Evolutionary conservation across 2,113 vertebrate species (phyloP), one percentile per base, ranked within the genome.

Genomic region (Holacanthus passer): DNA sequence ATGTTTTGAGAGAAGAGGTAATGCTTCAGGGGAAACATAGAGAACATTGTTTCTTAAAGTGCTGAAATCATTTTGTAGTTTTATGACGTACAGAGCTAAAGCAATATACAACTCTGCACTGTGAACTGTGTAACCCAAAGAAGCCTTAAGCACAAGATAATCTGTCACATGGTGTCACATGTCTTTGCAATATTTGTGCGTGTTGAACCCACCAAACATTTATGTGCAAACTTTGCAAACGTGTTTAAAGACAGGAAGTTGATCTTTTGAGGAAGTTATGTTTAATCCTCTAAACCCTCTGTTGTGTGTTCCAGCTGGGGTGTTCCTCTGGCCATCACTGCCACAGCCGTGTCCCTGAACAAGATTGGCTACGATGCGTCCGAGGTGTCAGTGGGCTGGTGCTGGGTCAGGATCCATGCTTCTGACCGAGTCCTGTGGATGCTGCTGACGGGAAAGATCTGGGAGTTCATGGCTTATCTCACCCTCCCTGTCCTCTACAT

Each of bases 361-460:
- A 99, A 99, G 93, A 99, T 99, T 0, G 98, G 98, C 68, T 99
- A 98, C 0, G 96, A 99, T 0, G 98, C 97, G 0, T 99, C 98
- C 0, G 97, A 98, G 0, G 97, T 99, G 48, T 99, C 98, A 0
- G 98, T 99, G 63, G 98, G 98, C 91, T 99, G 98, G 98, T 99
- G 98, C 88, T 99, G 98, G 98, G 91, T 99, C 39, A 92, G 95
- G 80, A 92, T 99, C 83, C 59, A 95, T 0, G 95, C 95, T 0
- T 71, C 94, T n/a, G 97, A 99, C 69, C 94, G 88, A 0, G 66
- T 99, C 4, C 66, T 99, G 67, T 99, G 98, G 98, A 98, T 99
- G 98, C 91, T 99, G 77, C 93, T 99, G 3, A 95, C 97, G 0
- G 98, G 98, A 39, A 99, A 99, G 66, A 88, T 96, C 67, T 99